Evolutionary conservation across 2,888 invertebrate species (phyloP), one percentile per base, ranked within the genome.

Genomic region (Drosophila testacea): DNA sequence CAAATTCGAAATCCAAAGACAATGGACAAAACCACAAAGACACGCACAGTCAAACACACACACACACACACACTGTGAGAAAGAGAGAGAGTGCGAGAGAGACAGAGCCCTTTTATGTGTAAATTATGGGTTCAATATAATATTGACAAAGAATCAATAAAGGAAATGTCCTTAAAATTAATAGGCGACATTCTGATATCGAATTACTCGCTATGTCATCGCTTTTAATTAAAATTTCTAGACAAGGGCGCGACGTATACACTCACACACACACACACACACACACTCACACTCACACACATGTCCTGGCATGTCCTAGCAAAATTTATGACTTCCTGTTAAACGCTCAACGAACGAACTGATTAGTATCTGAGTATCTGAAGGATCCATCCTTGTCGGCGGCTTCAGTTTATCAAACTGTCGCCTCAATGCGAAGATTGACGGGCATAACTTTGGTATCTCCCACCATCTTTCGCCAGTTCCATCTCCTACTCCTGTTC

Each of bases 201-300:
- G 83, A 88, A 90, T 91, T 91, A 91, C 88, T 81, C 86, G 90
- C 90, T 90, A 84, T 91, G 91, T 91, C 91, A 91, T 91, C 88
- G 90, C 90, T 90, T 91, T 91, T 91, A 91, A 91, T 91, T 91
- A 91, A 91, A 91, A 90, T 88, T 89, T 89, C 77, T 70, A 87
- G 84, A 84, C 84, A 73, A 83, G 79, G 79, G 76, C 81, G 84
- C 86, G 73, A 60, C 67, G 42, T 52, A 60, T 44, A 56, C 67
- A 63, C 52, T 63, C 34, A 54, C 59, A 69, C 27, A 52, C 47
- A 57, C 28, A 32, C 48, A 38, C 55, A 30, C 42, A 59, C 30
- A 48, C 41, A 54, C 34, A 41, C 36, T 44, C 39, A 50, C 28
- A 28, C 44, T 28, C 51, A 36, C 46, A 60, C 44, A 54, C 38